Evolutionary conservation across 37 sponge, comb jelly and placozoan species (phyloP), one percentile per base, ranked within the genome.

Genomic region (Corticium candelabrum): DNA sequence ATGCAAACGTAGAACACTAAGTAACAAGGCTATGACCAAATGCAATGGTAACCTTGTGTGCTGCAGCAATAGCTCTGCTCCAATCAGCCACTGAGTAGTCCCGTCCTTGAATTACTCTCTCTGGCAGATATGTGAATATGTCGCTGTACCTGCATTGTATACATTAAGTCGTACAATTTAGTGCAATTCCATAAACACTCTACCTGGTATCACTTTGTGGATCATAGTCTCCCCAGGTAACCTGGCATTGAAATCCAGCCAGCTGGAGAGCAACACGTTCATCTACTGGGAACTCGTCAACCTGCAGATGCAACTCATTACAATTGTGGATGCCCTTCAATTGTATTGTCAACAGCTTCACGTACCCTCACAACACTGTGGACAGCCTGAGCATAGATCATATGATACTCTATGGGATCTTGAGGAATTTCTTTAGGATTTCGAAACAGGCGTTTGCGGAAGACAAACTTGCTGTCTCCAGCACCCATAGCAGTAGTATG

Each of bases 311-410:
- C 0, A 37, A 2, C 33, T 7, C 3, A 40, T 11, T 39, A 31
- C 38, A 2, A 1, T 1, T 39, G 67, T 77, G 7, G 7, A n/a
- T 7, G 30, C 30, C 30, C 30, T 7, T 7, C 27, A 76, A 41
- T 41, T 34, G 21, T 5, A 79, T 7, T 15, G 4, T 29, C 77
- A 15, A 76, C n/a, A 77, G 15, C 34, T 1, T n/a, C n/a, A n/a
- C 76, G 39, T 39, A 95, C 96, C 96, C 90, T 92, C 37, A 92
- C 88, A 1, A 89, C 88, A 7, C 88, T 84, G 79, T 95, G 83
- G 3, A 95, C 96, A 69, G 96, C 96, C 74, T 95, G 96, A 38
- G 96, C 96, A 76, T 89, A 95, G 85, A 89, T 95, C 74, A 95
- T 88, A 43, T 95, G 93, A 41, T 92, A 92, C 84, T 95, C 96